Base-by-base conservation (phyloP, 1,140 invertebrate species). In the Lepidurus packardi region DNA sequence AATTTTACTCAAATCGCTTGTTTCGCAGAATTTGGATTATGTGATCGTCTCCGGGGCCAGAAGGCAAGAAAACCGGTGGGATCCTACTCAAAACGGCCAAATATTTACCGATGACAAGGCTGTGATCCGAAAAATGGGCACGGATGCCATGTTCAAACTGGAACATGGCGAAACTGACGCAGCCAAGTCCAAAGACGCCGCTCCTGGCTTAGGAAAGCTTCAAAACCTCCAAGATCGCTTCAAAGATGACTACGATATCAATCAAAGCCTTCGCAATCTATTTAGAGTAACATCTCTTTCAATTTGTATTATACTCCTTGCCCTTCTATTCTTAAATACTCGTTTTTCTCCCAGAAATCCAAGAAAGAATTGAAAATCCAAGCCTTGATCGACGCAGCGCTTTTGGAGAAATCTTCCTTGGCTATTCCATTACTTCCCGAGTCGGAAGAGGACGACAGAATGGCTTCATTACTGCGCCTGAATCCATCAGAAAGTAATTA, bases 11-110 rank as follows among this genome's bases (percentile, higher is more conserved):
- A n/a, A n/a, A n/a, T 73, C 11, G 34, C 7, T 41, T 45, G 74
- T 80, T 80, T 87, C 88, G 79, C 83, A 97, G 93, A 99, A 99
- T 87, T 88, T 99, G 82, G 97, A 99, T 85, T 99, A 99, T 89
- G 91, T 95, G 3, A 95, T 99, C 78, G 88, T 98, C 1, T 93
- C 91, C 81, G 98, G 98, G 10, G 97, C 97, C 5, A 88, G 95
- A 82, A 86, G 98, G 16, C 98, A 99, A 86, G 98, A 99, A 85
- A 96, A 96, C 85, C 89, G 98, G 81, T 99, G 97, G 96, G 97
- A 99, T 88, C 96, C 98, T 0, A 91, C 91, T 75, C 91, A 97
- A 82, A 98, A 99, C 90, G 97, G 95, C 79, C 97, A 99, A 85
- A 90, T 90, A 81, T 92, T 95, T 1, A 92, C 94, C 1, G 92